These are phyloP conservation scores for Gymnodraco acuticeps DNA, from an alignment of 2,797 vertebrate species.

Conservation along the genomic window DNA sequence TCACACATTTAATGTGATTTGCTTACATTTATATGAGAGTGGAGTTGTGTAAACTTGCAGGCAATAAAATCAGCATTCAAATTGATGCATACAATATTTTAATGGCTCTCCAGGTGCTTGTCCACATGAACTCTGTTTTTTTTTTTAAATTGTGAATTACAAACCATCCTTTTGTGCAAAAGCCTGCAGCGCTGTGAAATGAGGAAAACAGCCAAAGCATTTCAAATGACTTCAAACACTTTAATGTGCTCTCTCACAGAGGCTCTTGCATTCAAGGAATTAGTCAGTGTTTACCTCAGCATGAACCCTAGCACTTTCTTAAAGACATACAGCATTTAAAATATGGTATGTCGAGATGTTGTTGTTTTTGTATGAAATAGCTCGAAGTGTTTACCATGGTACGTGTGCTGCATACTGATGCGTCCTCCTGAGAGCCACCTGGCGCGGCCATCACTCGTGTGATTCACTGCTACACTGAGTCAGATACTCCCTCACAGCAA, in stretches of 20 bases:
- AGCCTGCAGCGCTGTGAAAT: constrained; percentile 16
- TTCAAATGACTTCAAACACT: constrained; percentile 35
- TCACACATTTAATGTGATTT: constrained; percentile 38
- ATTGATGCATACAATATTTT: not conserved
- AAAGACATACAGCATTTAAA: constrained; percentile 22
- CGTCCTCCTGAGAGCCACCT: constrained; percentile 53
- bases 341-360: constrained; percentile 22
- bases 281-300: constrained; percentile 32
- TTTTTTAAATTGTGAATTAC: too few relatives aligned
- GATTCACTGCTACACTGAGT: constrained; percentile 75
- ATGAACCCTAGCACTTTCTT: constrained; percentile 14
- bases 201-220: constrained; percentile 24
- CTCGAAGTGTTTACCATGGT: constrained; percentile 39
- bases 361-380: constrained; percentile 27
- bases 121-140: constrained; percentile 7
- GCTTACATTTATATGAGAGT: constrained; percentile 6
- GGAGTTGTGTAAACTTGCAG: not conserved
- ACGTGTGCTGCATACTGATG: constrained; percentile 60
- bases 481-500: constrained; percentile 69
- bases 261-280: constrained; percentile 26
- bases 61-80: not conserved
- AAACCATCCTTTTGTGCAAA: constrained; percentile 9
- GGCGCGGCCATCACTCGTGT: constrained; percentile 58
- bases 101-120: not conserved
- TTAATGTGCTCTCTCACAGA: constrained; percentile 18